These are phyloP conservation scores for Meriones psammophilus DNA, from an alignment of 2,797 vertebrate genomes.

Conservation along the genomic window DNA sequence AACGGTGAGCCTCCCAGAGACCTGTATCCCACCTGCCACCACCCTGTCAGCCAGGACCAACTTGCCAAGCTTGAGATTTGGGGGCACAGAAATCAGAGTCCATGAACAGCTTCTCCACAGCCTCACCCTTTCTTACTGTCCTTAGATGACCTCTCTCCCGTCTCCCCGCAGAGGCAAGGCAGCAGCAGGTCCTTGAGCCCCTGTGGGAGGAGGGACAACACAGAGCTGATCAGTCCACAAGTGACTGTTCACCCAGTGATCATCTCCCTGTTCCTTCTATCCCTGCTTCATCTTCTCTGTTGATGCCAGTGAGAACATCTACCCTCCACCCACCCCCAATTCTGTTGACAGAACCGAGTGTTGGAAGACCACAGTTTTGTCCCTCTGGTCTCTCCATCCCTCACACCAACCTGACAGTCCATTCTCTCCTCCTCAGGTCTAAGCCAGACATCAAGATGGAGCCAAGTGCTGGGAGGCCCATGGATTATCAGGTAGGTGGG, in stretches of 20 bases:
- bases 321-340: neutral
- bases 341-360: neutral
- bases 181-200: neutral
- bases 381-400: neutral
- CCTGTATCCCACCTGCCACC: rapidly evolving
- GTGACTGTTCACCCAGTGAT: neutral
- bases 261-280: neutral
- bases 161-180: neutral
- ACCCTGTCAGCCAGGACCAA: neutral
- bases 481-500: constrained; percentile 96
- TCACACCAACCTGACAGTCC: neutral
- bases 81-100: neutral
- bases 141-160: neutral
- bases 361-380: neutral
- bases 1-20: constrained; percentile 90
- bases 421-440: constrained; percentile 90
- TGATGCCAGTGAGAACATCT: neutral
- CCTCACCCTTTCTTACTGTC: neutral
- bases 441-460: constrained; percentile 99
- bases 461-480: constrained; percentile 95
- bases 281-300: neutral
- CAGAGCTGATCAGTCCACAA: neutral
- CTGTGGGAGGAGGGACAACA: neutral
- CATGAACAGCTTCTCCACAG: neutral
- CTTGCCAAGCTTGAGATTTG: neutral